A percentile compares a stretch with the other conserved stretches of the same genome.
Conservation (phyloP, 2,888 invertebrate species). For the Caenorhabditis macrosperma region DNA sequence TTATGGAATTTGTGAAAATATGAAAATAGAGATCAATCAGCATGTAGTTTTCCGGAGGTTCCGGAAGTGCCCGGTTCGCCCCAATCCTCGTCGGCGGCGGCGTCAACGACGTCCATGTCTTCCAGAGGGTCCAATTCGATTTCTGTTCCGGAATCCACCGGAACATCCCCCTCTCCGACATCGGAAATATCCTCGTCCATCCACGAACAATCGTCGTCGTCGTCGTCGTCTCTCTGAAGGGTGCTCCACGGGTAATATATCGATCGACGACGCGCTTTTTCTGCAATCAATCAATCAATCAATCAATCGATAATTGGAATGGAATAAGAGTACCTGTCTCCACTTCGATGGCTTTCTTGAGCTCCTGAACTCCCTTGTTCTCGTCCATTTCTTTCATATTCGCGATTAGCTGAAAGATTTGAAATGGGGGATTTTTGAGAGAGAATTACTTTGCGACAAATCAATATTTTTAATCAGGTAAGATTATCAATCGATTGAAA, state of each 20-base stretch:
- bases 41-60: no score
- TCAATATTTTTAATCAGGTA: no score
- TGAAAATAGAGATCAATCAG: no score
- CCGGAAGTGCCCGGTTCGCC: not conserved
- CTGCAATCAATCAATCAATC: not conserved
- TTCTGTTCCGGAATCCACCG: not conserved
- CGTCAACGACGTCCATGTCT: conserved; percentile 28
- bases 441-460: conserved; percentile 69
- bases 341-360: conserved; percentile 67
- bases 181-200: conserved; percentile 33
- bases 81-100: conserved; percentile 22
- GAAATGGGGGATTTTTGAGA: not conserved
- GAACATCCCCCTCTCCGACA: conserved; percentile 44
- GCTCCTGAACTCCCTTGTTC: conserved; percentile 67
- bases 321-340: no score
- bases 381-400: conserved; percentile 63
- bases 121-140: conserved; percentile 28
- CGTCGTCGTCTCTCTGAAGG: conserved; percentile 45
- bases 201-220: conserved; percentile 29
- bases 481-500: no score
- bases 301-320: not conserved
- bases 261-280: conserved; percentile 49
- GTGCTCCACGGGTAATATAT: conserved; percentile 57
- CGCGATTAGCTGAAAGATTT: conserved; percentile 38
- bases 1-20: no score